Conservation (phyloP, 2,113 vertebrate genomes). For the Planiliza haematocheilus region DNA sequence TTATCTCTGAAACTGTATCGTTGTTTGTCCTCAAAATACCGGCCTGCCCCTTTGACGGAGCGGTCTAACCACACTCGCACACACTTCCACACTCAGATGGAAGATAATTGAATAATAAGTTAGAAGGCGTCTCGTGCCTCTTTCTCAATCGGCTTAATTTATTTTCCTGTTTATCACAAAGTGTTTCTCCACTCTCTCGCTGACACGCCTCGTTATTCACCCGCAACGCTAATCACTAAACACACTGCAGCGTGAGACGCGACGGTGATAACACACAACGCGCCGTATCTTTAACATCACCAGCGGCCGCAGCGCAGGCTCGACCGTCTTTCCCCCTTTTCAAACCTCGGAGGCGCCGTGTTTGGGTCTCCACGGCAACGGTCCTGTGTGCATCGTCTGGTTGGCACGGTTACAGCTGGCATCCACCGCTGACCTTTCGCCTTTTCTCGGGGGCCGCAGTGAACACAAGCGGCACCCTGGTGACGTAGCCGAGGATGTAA, state of each 20-base stretch:
- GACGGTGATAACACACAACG: slow-evolving; percentile 37
- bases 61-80: slow-evolving; percentile 14
- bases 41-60: slow-evolving; percentile 16
- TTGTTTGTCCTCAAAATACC: not conserved
- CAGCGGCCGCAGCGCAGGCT: not conserved
- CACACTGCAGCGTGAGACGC: slow-evolving; percentile 21
- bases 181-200: slow-evolving; percentile 42
- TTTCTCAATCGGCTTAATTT: slow-evolving; percentile 64
- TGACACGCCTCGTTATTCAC: slow-evolving; percentile 67
- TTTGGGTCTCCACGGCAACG: slow-evolving; percentile 36
- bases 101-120: slow-evolving; percentile 70
- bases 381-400: slow-evolving; percentile 8
- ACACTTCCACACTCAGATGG: slow-evolving; percentile 13
- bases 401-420: slow-evolving; percentile 43
- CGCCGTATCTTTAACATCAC: slow-evolving; percentile 37
- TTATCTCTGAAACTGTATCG: not conserved
- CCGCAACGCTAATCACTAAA: slow-evolving; percentile 36
- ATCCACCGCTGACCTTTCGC: slow-evolving; percentile 31
- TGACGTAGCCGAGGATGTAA: slow-evolving; percentile 1
- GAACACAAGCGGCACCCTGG: not conserved
- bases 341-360: slow-evolving; percentile 8
- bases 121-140: slow-evolving; percentile 43
- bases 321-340: not conserved
- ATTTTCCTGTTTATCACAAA: slow-evolving; percentile 55
- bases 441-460: not conserved